These are phyloP conservation scores for Odontesthes bonariensis DNA, from an alignment of 2,113 vertebrate species.

Conservation along the genomic window DNA sequence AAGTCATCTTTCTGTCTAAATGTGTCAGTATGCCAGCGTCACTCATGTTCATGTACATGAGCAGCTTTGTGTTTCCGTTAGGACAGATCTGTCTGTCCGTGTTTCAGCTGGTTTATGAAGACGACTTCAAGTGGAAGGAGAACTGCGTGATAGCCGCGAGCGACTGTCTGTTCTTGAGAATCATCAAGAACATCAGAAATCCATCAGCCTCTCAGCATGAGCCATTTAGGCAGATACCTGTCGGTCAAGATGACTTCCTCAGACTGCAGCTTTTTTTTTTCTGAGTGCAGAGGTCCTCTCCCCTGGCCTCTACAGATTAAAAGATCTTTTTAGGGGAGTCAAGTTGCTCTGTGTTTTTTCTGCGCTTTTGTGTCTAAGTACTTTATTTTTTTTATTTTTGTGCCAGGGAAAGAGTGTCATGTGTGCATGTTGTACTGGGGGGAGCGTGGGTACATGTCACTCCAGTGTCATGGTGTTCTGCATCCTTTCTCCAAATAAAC, in stretches of 20 bases:
- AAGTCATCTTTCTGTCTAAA: not conserved
- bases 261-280: not conserved
- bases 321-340: not conserved
- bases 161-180: slow-evolving; percentile 24
- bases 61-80: not conserved
- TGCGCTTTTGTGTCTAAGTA: not conserved
- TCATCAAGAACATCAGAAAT: slow-evolving; percentile 40
- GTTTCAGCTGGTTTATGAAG: slow-evolving; percentile 15
- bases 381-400: not conserved
- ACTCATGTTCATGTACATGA: not conserved
- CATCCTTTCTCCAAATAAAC: not conserved
- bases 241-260: not conserved
- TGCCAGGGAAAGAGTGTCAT: not conserved
- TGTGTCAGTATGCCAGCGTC: not conserved
- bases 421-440: not conserved
- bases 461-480: not conserved
- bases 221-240: not conserved
- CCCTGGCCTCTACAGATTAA: too few species aligned
- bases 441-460: not conserved
- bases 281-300: not conserved
- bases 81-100: slow-evolving; percentile 23
- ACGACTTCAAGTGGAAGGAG: slow-evolving; percentile 9
- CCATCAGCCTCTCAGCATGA: slow-evolving; percentile 30
- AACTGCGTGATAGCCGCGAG: slow-evolving; percentile 30
- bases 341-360: slow-evolving; percentile 1